Conservation (phyloP, 2,797 vertebrate species). For the Urocyon cinereoargenteus region DNA sequence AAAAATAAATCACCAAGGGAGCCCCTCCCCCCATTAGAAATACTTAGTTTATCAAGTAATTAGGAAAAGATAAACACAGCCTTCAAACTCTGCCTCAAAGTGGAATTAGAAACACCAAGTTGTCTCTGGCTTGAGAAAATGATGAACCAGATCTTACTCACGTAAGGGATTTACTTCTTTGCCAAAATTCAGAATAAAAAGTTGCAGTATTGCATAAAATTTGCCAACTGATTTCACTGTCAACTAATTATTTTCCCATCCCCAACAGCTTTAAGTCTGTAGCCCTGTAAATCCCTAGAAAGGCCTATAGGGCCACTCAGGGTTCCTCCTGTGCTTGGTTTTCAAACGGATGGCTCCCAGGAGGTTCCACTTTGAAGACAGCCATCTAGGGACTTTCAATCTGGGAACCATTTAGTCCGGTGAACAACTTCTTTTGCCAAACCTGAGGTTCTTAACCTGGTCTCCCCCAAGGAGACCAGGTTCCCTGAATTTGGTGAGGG, state of each 20-base stretch:
- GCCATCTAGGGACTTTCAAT: not conserved
- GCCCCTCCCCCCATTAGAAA: not conserved
- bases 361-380: not conserved
- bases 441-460: not conserved
- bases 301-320: not conserved
- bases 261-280: not conserved
- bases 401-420: not conserved
- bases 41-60: slow-evolving; percentile 45
- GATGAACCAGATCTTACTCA: slow-evolving; percentile 44
- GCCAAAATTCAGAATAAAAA: slow-evolving; percentile 62
- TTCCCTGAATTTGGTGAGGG: not conserved
- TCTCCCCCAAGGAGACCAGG: not conserved
- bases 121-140: slow-evolving; percentile 50
- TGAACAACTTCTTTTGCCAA: not conserved
- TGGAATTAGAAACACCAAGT: slow-evolving; percentile 34
- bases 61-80: slow-evolving; percentile 59
- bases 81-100: slow-evolving; percentile 22
- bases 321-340: not conserved
- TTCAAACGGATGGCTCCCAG: not conserved
- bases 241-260: not conserved
- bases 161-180: not conserved
- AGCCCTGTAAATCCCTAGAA: slow-evolving; percentile 15
- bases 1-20: slow-evolving; percentile 61
- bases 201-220: slow-evolving; percentile 44
- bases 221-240: slow-evolving; percentile 52